Evolutionary conservation across 2,888 invertebrate species (phyloP).

Genomic region (Eurois occulta): DNA sequence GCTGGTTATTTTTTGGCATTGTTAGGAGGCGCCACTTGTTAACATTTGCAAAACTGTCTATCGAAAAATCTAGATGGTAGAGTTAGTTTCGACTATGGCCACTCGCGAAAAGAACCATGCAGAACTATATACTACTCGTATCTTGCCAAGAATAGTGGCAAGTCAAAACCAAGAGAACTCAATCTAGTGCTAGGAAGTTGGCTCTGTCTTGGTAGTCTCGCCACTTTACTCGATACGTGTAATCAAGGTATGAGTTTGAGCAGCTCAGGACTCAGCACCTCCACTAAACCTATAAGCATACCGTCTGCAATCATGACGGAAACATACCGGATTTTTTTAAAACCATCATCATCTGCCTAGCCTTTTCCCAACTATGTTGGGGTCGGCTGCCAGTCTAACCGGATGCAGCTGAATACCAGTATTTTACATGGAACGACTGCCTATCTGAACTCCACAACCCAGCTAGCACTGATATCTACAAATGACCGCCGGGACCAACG

Average conservation of each 20-base stretch:
- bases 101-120: background rate
- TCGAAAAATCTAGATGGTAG: background rate
- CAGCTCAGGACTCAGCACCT: background rate
- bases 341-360: too few relatives aligned
- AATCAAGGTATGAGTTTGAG: background rate
- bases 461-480: too few relatives aligned
- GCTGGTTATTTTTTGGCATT: too few relatives aligned
- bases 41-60: background rate
- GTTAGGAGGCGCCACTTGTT: background rate
- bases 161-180: too few relatives aligned
- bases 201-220: background rate
- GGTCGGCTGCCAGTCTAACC: too few relatives aligned
- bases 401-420: too few relatives aligned
- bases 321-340: background rate
- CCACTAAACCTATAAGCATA: background rate
- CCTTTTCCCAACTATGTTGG: too few relatives aligned
- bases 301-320: background rate
- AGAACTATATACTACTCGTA: too few relatives aligned
- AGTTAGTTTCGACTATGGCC: background rate
- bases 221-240: background rate
- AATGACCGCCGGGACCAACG: too few relatives aligned
- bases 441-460: too few relatives aligned
- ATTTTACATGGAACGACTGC: too few relatives aligned
- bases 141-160: too few relatives aligned
- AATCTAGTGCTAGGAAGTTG: background rate